Base-by-base conservation (phyloP, 1,140 invertebrate species). In the Macrobrachium nipponense region DNA sequence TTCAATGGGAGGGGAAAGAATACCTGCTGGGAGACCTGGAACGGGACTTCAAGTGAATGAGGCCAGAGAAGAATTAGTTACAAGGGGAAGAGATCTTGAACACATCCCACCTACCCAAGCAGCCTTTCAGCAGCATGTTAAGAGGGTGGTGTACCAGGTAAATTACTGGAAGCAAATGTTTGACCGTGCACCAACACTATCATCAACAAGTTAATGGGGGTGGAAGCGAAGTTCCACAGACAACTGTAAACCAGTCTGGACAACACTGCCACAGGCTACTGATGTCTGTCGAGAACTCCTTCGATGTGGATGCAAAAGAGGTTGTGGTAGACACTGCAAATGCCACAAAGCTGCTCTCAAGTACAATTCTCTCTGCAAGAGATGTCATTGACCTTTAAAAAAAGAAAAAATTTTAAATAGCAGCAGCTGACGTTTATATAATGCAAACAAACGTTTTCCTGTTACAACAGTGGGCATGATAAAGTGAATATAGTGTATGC, bases 121-220 rank as follows among this genome's bases (percentile, higher is more conserved):
- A 76, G 73, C 73, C 73, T n/a, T 76, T 76, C 23, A 36, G 23
- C 73, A 76, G 73, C 73, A 76, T 76, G 73, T 76, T 76, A 76
- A 36, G 27, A 76, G 73, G 73, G 11, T 44, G n/a, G 73, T 11
- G 23, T 36, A 36, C 27, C n/a, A 11, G 27, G 73, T 23, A 76
- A 11, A 11, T 44, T 11, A 44, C 27, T 36, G 73, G 27, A 36
- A 36, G 73, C n/a, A n/a, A n/a, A n/a, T n/a, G n/a, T n/a, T n/a
- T n/a, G n/a, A n/a, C n/a, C n/a, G n/a, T n/a, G n/a, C n/a, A n/a
- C n/a, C n/a, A n/a, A n/a, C n/a, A n/a, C n/a, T n/a, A 8, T 44
- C 73, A n/a, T 76, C 23, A 23, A 76, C 73, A 23, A 76, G n/a
- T 44, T 12, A 76, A 8, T 12, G 73, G 73, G 73, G 10, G 73